A percentile compares a stretch with the other conserved stretches of the same genome.
phyloP scores from a whole-genome alignment of 2,888 invertebrate genomes.

The Scotopteryx bipunctaria region DNA sequence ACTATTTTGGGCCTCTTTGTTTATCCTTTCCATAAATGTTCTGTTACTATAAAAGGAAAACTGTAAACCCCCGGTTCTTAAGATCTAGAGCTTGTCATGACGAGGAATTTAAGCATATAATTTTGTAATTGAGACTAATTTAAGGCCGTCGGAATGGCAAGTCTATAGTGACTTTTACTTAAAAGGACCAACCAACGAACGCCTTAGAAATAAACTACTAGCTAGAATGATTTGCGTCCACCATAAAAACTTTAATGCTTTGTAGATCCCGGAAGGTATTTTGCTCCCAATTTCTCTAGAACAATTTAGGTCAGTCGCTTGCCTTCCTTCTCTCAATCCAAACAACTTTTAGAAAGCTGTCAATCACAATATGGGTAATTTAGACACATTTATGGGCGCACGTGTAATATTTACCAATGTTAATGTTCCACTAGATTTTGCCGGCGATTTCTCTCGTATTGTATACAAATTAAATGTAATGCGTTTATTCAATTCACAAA shows the following conservation, averaged over 20 bases:
- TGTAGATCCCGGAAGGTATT: neutral
- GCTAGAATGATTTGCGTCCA: too few relatives aligned
- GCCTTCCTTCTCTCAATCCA: slow-evolving; percentile 34
- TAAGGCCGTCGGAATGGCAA: too few relatives aligned
- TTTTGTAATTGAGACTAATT: too few relatives aligned
- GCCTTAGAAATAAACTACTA: too few relatives aligned
- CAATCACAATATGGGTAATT: slow-evolving; percentile 61
- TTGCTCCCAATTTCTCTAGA: neutral
- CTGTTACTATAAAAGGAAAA: too few relatives aligned
- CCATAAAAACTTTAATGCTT: too few relatives aligned
- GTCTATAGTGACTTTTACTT: too few relatives aligned
- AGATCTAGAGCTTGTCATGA: too few relatives aligned
- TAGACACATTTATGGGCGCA: slow-evolving; percentile 56
- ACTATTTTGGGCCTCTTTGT: slow-evolving; percentile 1
- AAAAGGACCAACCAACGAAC: too few relatives aligned
- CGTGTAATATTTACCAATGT: slow-evolving; percentile 33
- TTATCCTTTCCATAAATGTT: neutral
- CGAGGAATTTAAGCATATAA: too few relatives aligned
- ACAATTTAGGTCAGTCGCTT: slow-evolving; percentile 1
- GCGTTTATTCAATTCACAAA: too few relatives aligned
- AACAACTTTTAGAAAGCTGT: slow-evolving; percentile 62
- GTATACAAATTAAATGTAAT: slow-evolving; percentile 24
- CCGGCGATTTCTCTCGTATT: neutral
- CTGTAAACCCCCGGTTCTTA: too few relatives aligned
- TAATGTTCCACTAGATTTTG: slow-evolving; percentile 19